Base-by-base conservation (phyloP, 2,888 invertebrate species). In the Urechis unicinctus region DNA sequence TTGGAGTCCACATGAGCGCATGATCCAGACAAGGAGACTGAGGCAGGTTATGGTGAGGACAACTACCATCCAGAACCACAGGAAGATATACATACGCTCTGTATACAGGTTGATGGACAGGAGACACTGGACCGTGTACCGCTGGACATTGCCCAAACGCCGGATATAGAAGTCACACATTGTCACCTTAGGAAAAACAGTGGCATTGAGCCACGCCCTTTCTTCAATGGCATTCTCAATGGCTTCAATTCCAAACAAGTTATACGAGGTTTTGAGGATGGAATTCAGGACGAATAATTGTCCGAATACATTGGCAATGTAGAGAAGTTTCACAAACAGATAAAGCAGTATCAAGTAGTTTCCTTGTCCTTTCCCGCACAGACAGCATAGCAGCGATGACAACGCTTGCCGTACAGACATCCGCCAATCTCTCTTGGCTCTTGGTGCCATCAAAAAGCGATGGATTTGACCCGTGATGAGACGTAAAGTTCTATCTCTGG, bases 61-160 rank as follows among this genome's bases (percentile, higher is more conserved):
- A 26, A 70, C 57, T 46, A 74, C 56, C n/a, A 75, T 60, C 75
- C 75, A 75, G 31, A 61, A 60, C 59, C 59, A 61, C n/a, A 60
- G 36, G 59, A 61, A 60, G 43, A 50, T 44, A 47, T 55, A 61
- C n/a, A 61, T 57, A 47, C 57, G 59, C 57, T 61, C 61, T 22
- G 57, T 52, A 50, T 59, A 61, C 57, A 61, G 52, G 51, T 61
- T 61, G 45, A 57, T 55, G 24, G 61, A 59, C 30, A 61, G 57
- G n/a, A 77, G 61, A 72, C 75, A 75, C 5, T 68, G 66, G 2
- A 66, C 61, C 2, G 65, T 59, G 56, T 59, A 59, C 3, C 74
- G 61, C 54, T 76, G 76, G 3, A 73, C 65, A 56, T 76, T 77
- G 48, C 76, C 75, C 3, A 75, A 68, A 1, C 57, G 46, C 13